These are phyloP conservation scores for Canis aureus DNA, from an alignment of 2,113 vertebrate genomes.

Conservation along the genomic window DNA sequence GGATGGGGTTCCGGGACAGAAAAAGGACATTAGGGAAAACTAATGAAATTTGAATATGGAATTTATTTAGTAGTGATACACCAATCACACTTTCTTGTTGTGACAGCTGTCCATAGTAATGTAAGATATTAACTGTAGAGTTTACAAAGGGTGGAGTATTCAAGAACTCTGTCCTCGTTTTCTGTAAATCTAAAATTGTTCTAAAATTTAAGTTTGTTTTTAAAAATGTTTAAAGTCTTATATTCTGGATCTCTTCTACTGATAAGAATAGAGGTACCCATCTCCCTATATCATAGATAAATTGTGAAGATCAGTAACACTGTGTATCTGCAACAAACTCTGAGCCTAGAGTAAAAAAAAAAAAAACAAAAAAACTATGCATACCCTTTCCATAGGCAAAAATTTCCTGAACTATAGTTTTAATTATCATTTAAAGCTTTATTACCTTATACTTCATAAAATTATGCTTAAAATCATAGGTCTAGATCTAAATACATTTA, in stretches of 20 bases:
- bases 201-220: background rate
- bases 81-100: background rate
- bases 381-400: background rate
- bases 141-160: background rate
- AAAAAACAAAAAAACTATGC: background rate
- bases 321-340: background rate
- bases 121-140: background rate
- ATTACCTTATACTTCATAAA: background rate
- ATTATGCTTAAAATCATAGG: slow-evolving; percentile 6
- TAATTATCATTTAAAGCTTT: background rate
- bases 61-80: background rate
- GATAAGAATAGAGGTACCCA: background rate
- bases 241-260: background rate
- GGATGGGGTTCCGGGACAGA: background rate
- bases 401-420: background rate
- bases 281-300: background rate
- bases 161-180: background rate
- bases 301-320: background rate
- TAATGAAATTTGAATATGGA: background rate
- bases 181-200: slow-evolving; percentile 20
- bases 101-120: background rate
- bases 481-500: background rate
- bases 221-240: background rate
- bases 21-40: background rate
- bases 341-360: background rate